These are phyloP conservation scores for Sardina pilchardus DNA, from an alignment of 2,113 vertebrate species.

Conservation along the genomic window DNA sequence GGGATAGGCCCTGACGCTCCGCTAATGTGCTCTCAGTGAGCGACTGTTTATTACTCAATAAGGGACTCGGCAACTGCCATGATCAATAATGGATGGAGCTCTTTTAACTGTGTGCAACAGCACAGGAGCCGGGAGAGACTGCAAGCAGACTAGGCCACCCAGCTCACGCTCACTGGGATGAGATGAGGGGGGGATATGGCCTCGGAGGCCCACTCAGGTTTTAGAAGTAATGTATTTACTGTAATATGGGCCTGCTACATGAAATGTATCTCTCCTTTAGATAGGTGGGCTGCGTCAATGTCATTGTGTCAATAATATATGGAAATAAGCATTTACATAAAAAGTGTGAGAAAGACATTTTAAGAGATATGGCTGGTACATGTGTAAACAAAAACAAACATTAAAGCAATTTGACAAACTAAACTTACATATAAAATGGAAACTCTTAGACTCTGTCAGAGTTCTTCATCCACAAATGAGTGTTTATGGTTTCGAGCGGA, in stretches of 20 bases:
- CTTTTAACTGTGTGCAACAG: conserved; percentile 52
- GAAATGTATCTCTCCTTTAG: not conserved
- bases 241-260: not conserved
- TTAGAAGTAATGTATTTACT: no score
- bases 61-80: conserved; percentile 61
- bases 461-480: not conserved
- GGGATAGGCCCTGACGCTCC: conserved; percentile 53
- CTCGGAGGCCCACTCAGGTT: no score
- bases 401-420: not conserved
- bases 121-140: not conserved
- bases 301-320: not conserved
- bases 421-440: not conserved
- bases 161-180: not conserved
- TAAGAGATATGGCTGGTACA: not conserved
- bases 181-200: no score
- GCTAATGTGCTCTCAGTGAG: conserved; percentile 65
- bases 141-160: not conserved
- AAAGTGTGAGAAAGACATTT: not conserved
- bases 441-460: not conserved
- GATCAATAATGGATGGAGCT: conserved; percentile 70
- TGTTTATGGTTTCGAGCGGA: not conserved
- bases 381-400: not conserved
- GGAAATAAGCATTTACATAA: not conserved
- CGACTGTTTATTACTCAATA: conserved; percentile 72
- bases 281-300: not conserved